Evolutionary conservation across 2,797 vertebrate species (phyloP).

Genomic region (Mus caroli): DNA sequence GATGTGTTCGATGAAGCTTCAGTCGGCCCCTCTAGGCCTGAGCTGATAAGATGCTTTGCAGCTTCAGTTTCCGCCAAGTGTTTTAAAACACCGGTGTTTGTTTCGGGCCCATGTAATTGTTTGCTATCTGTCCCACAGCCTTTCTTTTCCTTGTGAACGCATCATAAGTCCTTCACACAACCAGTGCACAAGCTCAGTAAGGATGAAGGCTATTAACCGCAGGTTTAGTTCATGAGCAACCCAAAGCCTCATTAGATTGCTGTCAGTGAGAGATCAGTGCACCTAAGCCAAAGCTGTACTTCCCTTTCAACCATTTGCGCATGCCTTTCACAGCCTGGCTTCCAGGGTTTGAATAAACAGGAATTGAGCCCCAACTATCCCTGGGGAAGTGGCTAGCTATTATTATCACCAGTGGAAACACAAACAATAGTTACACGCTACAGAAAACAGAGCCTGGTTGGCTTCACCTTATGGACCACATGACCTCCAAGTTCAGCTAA

Average conservation of each 20-base stretch:
- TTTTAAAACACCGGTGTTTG: conserved; percentile 71
- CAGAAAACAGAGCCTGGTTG: conserved; percentile 21
- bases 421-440: conserved; percentile 44
- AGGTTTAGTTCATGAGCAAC: background rate
- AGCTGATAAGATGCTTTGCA: conserved; percentile 68
- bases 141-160: conserved; percentile 51
- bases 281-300: background rate
- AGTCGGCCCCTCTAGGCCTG: conserved; percentile 68
- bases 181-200: conserved; percentile 50
- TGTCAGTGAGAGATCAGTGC: background rate
- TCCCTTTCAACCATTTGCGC: conserved; percentile 9
- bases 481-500: conserved; percentile 56
- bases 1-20: conserved; percentile 44
- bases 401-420: conserved; percentile 19
- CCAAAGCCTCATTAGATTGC: conserved; percentile 4
- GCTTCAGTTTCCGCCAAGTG: conserved; percentile 64
- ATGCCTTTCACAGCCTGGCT: background rate
- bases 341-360: conserved; percentile 49
- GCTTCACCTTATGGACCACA: background rate
- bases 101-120: conserved; percentile 71
- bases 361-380: conserved; percentile 34
- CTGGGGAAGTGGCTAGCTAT: conserved; percentile 22
- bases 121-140: conserved; percentile 60
- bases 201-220: conserved; percentile 53
- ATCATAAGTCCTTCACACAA: conserved; percentile 76